Evolutionary conservation across 2,888 invertebrate species (phyloP), one percentile per base, ranked within the genome.

Genomic region (Escarpia spicata): DNA sequence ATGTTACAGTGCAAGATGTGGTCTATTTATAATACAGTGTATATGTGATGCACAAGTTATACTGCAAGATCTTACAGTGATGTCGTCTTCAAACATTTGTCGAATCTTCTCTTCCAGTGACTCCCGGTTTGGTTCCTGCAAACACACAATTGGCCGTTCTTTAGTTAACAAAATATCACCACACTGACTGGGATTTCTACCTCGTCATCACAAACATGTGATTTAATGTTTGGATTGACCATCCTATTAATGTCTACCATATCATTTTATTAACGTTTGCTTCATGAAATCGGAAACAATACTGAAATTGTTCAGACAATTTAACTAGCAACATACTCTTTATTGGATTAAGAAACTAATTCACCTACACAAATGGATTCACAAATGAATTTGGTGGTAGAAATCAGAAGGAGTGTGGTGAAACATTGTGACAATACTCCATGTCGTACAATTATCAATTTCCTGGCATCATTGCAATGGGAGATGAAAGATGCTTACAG

Each of bases 71-170:
- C 95, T 95, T 94, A 96, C 96, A 60, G 94, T 94, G 43, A 96
- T 94, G 94, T 96, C 96, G 91, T 96, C 96, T 92, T 96, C 96
- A 58, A 96, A 95, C 52, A 96, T 93, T 45, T 95, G 94, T 12
- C 94, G 91, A 31, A 95, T 93, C 89, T 94, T 94, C 92, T 96
- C 95, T 92, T 96, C 95, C 91, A 96, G 92, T 0, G 95, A 94
- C 10, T 95, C 94, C 9, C 92, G 44, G 58, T 94, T 75, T 75
- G 75, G 75, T n/a, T 75, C 75, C 75, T 75, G 75, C 75, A 75
- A 52, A 75, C 75, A 75, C 52, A 75, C 75, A 75, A 75, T 75
- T 75, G 75, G 26, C 75, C 26, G n/a, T 75, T 75, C 75, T 19
- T 75, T 26, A 75, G n/a, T 26, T 75, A 6, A 75, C 26, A 60